Percentiles rank a stretch among this genome's conserved stretches.
Conservation (phyloP, 2,888 invertebrate species). For the Eurois occulta region DNA sequence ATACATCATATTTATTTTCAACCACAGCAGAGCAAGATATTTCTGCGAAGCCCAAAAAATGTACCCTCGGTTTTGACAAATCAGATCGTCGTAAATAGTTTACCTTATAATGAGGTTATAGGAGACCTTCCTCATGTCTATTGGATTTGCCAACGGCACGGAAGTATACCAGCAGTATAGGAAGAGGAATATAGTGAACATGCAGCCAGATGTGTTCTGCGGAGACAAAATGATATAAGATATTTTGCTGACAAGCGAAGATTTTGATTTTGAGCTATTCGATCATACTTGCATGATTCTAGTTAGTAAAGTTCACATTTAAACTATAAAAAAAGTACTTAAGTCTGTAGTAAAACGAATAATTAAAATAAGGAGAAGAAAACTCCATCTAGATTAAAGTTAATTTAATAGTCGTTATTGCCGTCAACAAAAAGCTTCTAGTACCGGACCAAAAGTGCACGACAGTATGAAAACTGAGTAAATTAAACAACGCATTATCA, state of each 20-base stretch:
- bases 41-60: conserved; percentile 11
- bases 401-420: not conserved
- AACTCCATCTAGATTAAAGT: not conserved
- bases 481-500: not conserved
- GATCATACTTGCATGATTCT: not conserved
- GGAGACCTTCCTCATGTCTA: conserved; percentile 54
- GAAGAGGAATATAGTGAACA: conserved; percentile 20
- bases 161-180: conserved; percentile 30
- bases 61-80: conserved; percentile 50
- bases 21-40: conserved; percentile 16
- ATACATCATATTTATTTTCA: conserved; percentile 31
- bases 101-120: conserved; percentile 60
- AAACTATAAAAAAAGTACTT: not conserved
- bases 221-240: conserved; percentile 2
- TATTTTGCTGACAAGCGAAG: not conserved
- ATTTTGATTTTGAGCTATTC: not conserved
- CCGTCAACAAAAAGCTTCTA: not conserved
- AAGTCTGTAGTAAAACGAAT: not conserved
- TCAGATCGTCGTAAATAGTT: conserved; percentile 66
- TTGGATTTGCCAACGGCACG: conserved; percentile 55
- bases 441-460: not conserved
- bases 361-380: not conserved
- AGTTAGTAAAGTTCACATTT: not conserved
- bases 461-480: not conserved
- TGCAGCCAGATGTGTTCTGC: conserved; percentile 9